These are phyloP conservation scores for Bradypodion pumilum DNA, from an alignment of 2,797 vertebrate genomes.

Conservation along the genomic window DNA sequence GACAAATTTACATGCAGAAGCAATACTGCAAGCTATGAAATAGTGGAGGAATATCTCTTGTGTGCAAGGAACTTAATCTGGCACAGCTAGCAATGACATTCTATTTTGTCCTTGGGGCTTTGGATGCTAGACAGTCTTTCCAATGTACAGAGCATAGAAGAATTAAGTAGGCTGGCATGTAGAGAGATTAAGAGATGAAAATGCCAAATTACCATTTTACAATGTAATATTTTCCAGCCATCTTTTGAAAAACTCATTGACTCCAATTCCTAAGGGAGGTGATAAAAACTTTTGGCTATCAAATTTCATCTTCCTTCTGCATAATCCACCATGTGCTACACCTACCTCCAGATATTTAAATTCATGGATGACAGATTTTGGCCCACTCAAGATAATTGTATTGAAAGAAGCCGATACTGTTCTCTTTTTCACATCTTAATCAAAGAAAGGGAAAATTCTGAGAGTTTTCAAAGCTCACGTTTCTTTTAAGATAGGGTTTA, in stretches of 20 bases:
- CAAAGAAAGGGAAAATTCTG: neutral
- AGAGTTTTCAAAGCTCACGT: neutral
- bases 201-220: neutral
- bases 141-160: neutral
- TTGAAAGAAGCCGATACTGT: neutral
- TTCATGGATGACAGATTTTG: no score
- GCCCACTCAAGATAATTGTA: no score
- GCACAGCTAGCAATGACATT: neutral
- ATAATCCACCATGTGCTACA: neutral
- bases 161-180: neutral
- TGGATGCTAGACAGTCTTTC: neutral
- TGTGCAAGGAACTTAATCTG: neutral
- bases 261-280: neutral
- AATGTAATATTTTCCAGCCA: neutral
- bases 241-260: neutral
- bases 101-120: neutral
- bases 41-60: neutral
- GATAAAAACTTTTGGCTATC: neutral
- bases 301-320: no score
- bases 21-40: neutral
- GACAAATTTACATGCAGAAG: neutral
- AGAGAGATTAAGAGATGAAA: neutral
- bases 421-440: neutral
- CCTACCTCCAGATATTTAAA: neutral
- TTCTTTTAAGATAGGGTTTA: neutral